phyloP scores from a whole-genome alignment of 2,888 invertebrate species.

The Balanococcus diminutus region DNA sequence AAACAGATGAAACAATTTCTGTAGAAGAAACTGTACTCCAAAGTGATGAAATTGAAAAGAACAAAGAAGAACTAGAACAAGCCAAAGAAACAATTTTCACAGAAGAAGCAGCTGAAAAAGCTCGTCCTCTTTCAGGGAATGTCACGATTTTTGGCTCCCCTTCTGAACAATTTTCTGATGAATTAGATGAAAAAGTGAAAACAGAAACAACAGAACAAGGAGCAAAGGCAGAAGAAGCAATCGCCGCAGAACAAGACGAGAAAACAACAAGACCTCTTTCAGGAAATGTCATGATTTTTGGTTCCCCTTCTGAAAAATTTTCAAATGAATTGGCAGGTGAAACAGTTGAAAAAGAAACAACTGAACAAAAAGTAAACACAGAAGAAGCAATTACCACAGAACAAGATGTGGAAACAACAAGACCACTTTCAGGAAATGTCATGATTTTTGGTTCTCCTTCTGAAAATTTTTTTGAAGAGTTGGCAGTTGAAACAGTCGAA shows the following conservation, averaged over 20 bases:
- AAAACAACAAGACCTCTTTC: conserved; percentile 56
- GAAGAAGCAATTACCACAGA: neutral
- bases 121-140: conserved; percentile 56
- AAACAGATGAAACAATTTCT: conserved; percentile 53
- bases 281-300: conserved; percentile 55
- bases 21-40: conserved; percentile 48
- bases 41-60: neutral
- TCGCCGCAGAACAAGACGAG: conserved; percentile 41
- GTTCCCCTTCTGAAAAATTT: conserved; percentile 46
- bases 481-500: neutral
- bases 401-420: conserved; percentile 56
- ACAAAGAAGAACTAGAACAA: neutral
- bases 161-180: conserved; percentile 55
- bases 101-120: neutral
- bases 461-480: conserved; percentile 54
- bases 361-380: conserved; percentile 51
- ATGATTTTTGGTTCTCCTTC: conserved; percentile 48
- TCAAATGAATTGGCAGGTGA: conserved; percentile 48
- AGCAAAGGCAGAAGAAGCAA: conserved; percentile 54
- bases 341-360: neutral
- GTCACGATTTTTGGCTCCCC: conserved; percentile 48
- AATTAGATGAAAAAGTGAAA: conserved; percentile 23
- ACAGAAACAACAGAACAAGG: neutral
- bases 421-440: conserved; percentile 56
- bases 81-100: neutral